Percentiles rank a stretch among this genome's conserved stretches.
Evolutionary conservation across 2,113 vertebrate genomes (phyloP).

Genomic region (Syngnathus typhle): DNA sequence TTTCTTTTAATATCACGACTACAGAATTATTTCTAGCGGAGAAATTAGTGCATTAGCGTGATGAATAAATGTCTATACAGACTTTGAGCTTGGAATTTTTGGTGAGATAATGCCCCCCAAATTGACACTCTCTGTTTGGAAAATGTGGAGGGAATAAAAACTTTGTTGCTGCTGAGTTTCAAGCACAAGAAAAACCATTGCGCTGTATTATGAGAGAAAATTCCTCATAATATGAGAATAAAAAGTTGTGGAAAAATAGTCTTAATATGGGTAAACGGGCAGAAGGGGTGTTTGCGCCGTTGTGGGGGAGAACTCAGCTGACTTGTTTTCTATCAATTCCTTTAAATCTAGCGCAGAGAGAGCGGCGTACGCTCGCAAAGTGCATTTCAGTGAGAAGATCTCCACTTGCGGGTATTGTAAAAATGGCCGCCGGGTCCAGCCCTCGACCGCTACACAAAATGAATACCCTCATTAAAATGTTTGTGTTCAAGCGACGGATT

Average conservation of each 20-base stretch:
- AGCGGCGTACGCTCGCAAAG: too few species aligned
- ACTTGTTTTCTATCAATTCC: too few species aligned
- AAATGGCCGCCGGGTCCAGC: too few species aligned
- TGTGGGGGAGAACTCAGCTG: too few species aligned
- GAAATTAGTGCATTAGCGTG: conserved; percentile 59
- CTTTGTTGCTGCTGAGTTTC: background rate
- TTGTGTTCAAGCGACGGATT: conserved; percentile 49
- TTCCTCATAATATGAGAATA: background rate
- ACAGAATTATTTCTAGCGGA: conserved; percentile 61
- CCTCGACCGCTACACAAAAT: too few species aligned
- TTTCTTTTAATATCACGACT: conserved; percentile 70
- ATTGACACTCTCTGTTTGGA: conserved; percentile 31
- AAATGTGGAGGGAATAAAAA: conserved; percentile 24
- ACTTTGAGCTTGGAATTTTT: conserved; percentile 42
- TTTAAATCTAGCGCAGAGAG: too few species aligned
- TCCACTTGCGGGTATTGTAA: too few species aligned
- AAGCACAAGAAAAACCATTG: too few species aligned
- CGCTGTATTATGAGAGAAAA: background rate
- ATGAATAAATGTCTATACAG: conserved; percentile 63
- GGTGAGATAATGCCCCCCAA: conserved; percentile 10
- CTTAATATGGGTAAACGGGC: background rate
- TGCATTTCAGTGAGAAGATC: too few species aligned
- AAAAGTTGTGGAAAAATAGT: background rate
- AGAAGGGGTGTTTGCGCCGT: too few species aligned
- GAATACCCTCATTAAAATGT: conserved; percentile 5